Evolutionary conservation across 2,888 invertebrate genomes (phyloP), one percentile per base, ranked within the genome.

Genomic region (Embidobia sp.): DNA sequence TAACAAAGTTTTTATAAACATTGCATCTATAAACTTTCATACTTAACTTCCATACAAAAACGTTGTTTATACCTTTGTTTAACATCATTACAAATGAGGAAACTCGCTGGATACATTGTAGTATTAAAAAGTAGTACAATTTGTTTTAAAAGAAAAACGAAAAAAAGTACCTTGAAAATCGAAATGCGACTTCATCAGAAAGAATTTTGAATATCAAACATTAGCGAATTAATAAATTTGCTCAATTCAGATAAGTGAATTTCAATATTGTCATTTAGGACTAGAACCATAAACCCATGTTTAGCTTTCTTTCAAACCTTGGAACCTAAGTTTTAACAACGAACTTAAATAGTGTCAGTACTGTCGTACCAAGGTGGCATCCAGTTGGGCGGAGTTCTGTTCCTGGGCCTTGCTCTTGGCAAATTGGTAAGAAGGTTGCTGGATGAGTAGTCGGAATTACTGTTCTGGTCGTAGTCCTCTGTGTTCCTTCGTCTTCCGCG

Each of bases 311-410:
- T 57, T n/a, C n/a, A n/a, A n/a, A n/a, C n/a, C n/a, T n/a, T n/a
- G n/a, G n/a, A n/a, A n/a, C n/a, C n/a, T n/a, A n/a, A n/a, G n/a
- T n/a, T n/a, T n/a, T n/a, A n/a, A n/a, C n/a, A n/a, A n/a, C n/a
- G 13, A 11, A 53, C 4, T 69, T 72, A 77, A 42, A 70, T 72
- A 2, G 72, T 72, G 29, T 77, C 77, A 35, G 61, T 84, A 69
- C 81, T 86, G 49, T 90, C 89, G 78, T 90, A 90, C 91, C 91
- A 91, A 1, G 90, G 89, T 44, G 90, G 90, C 90, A 91, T 90
- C 90, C 90, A 91, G 61, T 90, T 90, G 10, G 87, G 81, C n/a
- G 88, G 85, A n/a, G 87, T 84, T 67, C 77, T 86, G 79, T 84
- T 88, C 74, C 83, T 88, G 59, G 82, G 82, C 73, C 83, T 86